phyloP scores from a whole-genome alignment of 2,797 vertebrate species.

The Potorous gilbertii region DNA sequence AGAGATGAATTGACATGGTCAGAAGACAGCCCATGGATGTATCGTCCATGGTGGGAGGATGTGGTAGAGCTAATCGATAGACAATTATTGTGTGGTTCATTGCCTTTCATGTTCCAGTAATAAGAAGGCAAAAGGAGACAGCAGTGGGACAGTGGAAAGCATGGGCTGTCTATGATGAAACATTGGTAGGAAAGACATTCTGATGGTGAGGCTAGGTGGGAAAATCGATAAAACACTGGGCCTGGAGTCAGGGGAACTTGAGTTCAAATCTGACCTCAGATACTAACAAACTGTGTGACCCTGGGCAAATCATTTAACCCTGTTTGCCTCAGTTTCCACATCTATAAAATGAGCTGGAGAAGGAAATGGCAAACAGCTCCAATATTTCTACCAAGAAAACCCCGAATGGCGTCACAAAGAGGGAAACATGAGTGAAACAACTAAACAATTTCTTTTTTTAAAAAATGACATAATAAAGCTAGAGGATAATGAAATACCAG shows the following conservation, averaged over 20 bases:
- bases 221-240: neutral
- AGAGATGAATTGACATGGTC: constrained; percentile 27
- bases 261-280: neutral
- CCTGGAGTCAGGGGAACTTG: neutral
- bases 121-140: neutral
- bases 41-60: neutral
- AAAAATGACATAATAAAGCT: constrained; percentile 38
- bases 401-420: neutral
- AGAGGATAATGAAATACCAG: constrained; percentile 19
- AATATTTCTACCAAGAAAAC: neutral
- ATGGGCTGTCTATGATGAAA: constrained; percentile 2
- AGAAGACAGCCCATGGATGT: neutral
- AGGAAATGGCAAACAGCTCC: neutral
- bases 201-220: neutral
- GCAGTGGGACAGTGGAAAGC: neutral
- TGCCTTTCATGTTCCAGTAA: neutral
- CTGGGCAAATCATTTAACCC: neutral
- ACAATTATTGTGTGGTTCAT: neutral
- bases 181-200: neutral
- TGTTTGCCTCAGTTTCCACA: neutral
- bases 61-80: neutral
- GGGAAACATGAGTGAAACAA: neutral
- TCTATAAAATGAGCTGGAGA: neutral
- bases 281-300: neutral
- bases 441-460: neutral